Evolutionary conservation across 2,113 vertebrate species (phyloP), one percentile per base, ranked within the genome.

Genomic region (Urocitellus parryii): DNA sequence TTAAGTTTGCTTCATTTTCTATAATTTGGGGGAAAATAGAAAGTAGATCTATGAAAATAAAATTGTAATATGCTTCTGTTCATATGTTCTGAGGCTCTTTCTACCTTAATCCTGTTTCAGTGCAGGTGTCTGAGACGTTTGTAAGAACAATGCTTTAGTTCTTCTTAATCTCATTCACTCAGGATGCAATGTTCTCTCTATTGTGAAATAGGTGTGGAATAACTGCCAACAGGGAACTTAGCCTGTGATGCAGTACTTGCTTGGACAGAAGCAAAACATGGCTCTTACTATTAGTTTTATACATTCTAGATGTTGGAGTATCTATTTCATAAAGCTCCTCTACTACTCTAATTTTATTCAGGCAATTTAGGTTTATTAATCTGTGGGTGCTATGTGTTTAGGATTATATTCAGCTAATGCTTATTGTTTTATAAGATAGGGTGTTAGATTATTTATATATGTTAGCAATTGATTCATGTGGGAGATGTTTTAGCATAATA

Each of bases 91-190:
- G 4, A 89, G 88, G n/a, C 16, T 42, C 2, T 80, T 39, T 34
- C 4, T 27, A 32, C 6, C 14, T 95, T 88, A 42, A 56, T 48
- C 34, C 11, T 73, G 45, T n/a, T 86, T 96, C 27, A 56, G 14
- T 34, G 91, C 56, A 89, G 42, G 67, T 61, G 67, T n/a, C 67
- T 95, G 29, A 95, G 48, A 56, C 32, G 85, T 87, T 91, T 93
- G 76, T 12, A 51, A 51, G 39, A 68, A 92, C 87, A 72, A 78
- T 73, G 17, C 7, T 37, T 85, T 87, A 39, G 34, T 79, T 90
- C 86, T 68, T 16, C 63, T 77, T 85, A 61, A 4, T 94, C 5
- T 80, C 22, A 11, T 22, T 91, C 53, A 53, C 27, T 1, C 45
- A 29, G 32, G 56, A 25, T 85, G 34, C 86, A 86, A 89, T 61